Percentiles rank a stretch among this genome's conserved stretches.
Conservation (phyloP, 1,140 invertebrate species). For the Pseudomyrmex dendroicus region DNA sequence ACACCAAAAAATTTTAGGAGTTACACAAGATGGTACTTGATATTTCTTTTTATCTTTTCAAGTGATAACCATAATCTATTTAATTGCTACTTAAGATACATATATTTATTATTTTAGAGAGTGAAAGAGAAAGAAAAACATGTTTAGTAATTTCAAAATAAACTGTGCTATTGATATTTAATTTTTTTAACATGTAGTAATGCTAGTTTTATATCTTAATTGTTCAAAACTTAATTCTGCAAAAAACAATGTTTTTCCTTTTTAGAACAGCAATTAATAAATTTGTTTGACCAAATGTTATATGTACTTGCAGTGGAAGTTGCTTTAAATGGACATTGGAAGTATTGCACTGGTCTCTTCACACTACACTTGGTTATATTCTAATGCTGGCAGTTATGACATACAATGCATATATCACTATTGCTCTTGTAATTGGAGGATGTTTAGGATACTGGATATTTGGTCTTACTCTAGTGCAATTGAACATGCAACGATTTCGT, state of each 20-base stretch:
- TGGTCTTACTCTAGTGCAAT: conserved; percentile 80
- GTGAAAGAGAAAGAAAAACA: not conserved
- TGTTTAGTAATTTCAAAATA: conserved; percentile 3
- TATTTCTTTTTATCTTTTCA: conserved; percentile 12
- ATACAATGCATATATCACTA: conserved; percentile 93
- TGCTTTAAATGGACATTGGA: conserved; percentile 77
- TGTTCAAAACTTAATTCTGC: not conserved
- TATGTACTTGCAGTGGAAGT: conserved; percentile 63
- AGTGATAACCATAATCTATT: not conserved
- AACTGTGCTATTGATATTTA: not conserved
- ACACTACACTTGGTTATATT: conserved; percentile 90
- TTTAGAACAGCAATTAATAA: not conserved
- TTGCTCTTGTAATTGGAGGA: conserved; percentile 91
- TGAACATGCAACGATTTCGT: conserved; percentile 75
- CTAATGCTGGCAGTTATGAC: conserved; percentile 97
- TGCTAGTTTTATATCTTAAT: not conserved
- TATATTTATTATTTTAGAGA: not conserved
- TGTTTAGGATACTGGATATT: conserved; percentile 90
- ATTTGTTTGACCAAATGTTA: conserved; percentile 11
- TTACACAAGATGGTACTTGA: conserved; percentile 69
- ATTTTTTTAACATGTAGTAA: not conserved
- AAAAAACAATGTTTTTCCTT: not conserved
- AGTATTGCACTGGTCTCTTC: conserved; percentile 81
- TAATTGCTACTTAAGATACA: not conserved
- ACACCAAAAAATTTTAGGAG: conserved; percentile 63